A percentile compares a stretch with the other conserved stretches of the same genome.
Evolutionary conservation across 2,888 invertebrate species (phyloP).

Genomic region (Trachelus iudaicus): DNA sequence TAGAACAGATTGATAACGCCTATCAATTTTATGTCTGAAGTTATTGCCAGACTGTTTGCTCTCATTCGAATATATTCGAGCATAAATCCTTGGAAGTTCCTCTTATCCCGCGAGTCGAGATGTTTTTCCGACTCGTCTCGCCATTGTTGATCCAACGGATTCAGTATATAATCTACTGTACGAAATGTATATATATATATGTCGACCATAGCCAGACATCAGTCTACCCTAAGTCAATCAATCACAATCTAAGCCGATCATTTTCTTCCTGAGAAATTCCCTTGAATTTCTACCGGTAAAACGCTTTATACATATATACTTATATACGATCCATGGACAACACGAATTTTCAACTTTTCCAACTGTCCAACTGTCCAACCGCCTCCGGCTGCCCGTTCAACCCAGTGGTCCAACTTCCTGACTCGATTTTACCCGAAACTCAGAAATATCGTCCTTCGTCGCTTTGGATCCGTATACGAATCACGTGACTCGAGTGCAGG

Average conservation of each 20-base stretch:
- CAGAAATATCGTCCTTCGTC: no score
- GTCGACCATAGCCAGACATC: neutral
- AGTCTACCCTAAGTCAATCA: constrained; percentile 13
- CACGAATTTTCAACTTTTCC: no score
- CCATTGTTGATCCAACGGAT: constrained; percentile 20
- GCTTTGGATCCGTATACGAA: no score
- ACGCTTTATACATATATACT: neutral
- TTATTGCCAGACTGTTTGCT: constrained; percentile 54
- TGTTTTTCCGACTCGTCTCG: constrained; percentile 30
- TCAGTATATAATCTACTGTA: neutral
- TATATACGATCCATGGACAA: no score
- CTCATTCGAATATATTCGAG: constrained; percentile 48
- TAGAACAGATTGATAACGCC: constrained; percentile 27
- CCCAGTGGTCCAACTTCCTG: no score
- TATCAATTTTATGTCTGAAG: constrained; percentile 53
- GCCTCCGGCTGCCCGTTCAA: no score
- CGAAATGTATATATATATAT: neutral
- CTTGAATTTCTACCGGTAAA: neutral
- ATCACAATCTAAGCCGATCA: constrained; percentile 9
- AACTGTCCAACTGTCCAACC: no score
- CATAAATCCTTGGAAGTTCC: constrained; percentile 41
- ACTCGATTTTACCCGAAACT: no score
- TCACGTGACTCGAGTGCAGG: no score
- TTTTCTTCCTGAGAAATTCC: neutral
- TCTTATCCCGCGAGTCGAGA: constrained; percentile 19